These are phyloP conservation scores for Hedya salicella DNA, from an alignment of 2,888 invertebrate genomes.

Conservation along the genomic window DNA sequence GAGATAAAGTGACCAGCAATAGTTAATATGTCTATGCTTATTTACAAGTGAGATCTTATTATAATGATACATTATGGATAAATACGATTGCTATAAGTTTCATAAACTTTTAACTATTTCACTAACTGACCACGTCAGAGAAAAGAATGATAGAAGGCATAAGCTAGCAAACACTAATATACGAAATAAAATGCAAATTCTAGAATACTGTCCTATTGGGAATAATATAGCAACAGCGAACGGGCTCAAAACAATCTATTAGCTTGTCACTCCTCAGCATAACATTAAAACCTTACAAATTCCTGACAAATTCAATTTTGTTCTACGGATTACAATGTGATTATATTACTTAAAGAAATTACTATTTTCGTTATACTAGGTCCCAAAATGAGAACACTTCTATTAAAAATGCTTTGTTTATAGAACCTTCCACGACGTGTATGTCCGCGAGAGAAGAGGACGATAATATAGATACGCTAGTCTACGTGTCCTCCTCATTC, in stretches of 20 bases:
- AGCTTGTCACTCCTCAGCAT: constrained; percentile 24
- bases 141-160: constrained; percentile 52
- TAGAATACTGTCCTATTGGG: constrained; percentile 3
- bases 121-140: constrained; percentile 70
- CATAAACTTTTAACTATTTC: constrained; percentile 66
- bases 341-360: constrained; percentile 1
- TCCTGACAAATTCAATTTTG: constrained; percentile 2
- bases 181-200: constrained; percentile 25
- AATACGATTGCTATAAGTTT: constrained; percentile 66
- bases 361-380: background rate
- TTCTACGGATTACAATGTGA: constrained; percentile 5
- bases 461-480: too few species aligned
- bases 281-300: constrained; percentile 19
- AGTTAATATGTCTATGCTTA: constrained; percentile 57
- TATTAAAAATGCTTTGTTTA: too few species aligned
- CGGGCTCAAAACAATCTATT: constrained; percentile 39
- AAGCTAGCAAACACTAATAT: constrained; percentile 73
- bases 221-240: constrained; percentile 38
- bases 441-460: too few species aligned
- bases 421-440: too few species aligned
- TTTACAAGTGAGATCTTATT: constrained; percentile 79
- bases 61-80: constrained; percentile 58
- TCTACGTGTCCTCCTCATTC: too few species aligned
- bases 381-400: background rate
- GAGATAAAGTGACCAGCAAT: constrained; percentile 46